These are phyloP conservation scores for Galaxea fascicularis DNA, from an alignment of 92 coral and sea anemone species.

Conservation along the genomic window DNA sequence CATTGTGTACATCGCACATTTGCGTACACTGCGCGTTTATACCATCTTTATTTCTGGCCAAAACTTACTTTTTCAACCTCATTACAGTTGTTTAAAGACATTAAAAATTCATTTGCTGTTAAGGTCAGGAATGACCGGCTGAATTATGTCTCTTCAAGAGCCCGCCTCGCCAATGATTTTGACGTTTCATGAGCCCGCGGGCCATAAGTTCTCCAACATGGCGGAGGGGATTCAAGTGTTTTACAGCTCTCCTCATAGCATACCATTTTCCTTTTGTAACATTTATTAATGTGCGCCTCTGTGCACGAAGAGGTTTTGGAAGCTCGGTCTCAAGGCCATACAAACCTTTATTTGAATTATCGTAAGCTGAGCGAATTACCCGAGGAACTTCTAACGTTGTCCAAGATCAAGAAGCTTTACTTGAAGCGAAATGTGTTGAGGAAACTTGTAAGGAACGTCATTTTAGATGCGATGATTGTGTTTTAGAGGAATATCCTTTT, in stretches of 20 bases:
- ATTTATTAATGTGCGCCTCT: conserved; percentile 11
- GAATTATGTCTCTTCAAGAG: neutral
- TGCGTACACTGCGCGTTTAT: neutral
- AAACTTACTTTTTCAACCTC: neutral
- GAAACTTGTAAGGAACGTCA: conserved; percentile 62
- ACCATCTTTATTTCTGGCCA: neutral
- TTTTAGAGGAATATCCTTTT: neutral
- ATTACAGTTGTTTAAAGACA: neutral
- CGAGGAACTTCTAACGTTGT: conserved; percentile 64
- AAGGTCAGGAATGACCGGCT: neutral
- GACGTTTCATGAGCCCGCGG: conserved; percentile 5
- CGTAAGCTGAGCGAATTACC: conserved; percentile 85
- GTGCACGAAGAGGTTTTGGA: conserved; percentile 54
- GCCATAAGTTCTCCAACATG: conserved; percentile 1
- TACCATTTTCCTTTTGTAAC: neutral
- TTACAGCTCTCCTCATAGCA: neutral
- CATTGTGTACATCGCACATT: neutral
- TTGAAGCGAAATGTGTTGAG: conserved; percentile 81
- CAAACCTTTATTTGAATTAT: conserved; percentile 85
- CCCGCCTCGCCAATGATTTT: neutral
- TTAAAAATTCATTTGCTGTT: neutral
- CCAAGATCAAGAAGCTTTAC: conserved; percentile 73
- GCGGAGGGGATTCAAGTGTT: neutral
- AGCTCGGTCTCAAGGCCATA: conserved; percentile 66
- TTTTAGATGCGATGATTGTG: neutral